A percentile compares a stretch with the other conserved stretches of the same genome.
phyloP scores from a whole-genome alignment of 2,113 vertebrate species.

The Xiphophorus couchianus region DNA sequence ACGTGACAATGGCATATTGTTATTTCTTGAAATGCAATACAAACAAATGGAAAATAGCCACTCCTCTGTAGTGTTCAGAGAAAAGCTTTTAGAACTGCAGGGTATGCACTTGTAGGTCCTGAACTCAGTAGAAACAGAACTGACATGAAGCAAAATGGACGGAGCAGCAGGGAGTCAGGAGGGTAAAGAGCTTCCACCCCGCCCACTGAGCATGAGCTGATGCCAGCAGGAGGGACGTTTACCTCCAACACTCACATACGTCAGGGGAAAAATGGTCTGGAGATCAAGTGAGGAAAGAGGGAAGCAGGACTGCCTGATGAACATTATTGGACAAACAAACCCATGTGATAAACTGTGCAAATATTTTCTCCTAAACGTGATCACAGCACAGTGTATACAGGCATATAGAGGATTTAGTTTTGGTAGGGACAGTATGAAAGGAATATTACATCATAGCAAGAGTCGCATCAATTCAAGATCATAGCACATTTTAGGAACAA shows the following conservation, averaged over 20 bases:
- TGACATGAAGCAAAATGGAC: conserved; percentile 1
- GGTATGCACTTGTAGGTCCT: conserved; percentile 16
- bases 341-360: not conserved
- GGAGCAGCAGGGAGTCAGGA: conserved; percentile 6
- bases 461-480: no score
- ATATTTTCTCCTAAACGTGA: not conserved
- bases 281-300: not conserved
- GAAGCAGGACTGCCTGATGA: not conserved
- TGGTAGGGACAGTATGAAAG: no score
- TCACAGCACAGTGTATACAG: no score
- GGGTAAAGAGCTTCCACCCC: not conserved
- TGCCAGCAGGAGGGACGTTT: not conserved
- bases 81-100: not conserved
- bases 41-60: not conserved
- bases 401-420: no score
- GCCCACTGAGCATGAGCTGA: conserved; percentile 21
- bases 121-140: conserved; percentile 10
- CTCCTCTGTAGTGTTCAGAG: not conserved
- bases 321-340: not conserved
- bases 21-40: not conserved
- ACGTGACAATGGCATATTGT: conserved; percentile 86
- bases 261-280: not conserved
- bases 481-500: no score
- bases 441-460: no score
- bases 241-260: not conserved